These are phyloP conservation scores for Cremastinae sp. DNA, from an alignment of 2,888 invertebrate genomes.

Conservation along the genomic window DNA sequence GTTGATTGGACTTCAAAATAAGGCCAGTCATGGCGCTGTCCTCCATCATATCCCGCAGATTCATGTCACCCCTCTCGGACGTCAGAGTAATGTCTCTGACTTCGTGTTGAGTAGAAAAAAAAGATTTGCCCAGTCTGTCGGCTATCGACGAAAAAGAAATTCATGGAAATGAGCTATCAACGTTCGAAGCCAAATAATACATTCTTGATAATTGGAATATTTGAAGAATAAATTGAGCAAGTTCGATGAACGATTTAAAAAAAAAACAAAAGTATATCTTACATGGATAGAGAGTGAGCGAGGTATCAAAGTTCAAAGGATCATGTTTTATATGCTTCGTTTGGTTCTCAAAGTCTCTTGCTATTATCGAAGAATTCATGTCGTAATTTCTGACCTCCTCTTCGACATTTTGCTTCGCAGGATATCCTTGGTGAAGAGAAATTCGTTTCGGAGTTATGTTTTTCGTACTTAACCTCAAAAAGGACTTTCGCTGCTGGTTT, in stretches of 20 bases:
- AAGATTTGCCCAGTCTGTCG: constrained; percentile 44
- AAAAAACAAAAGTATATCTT: constrained; percentile 6
- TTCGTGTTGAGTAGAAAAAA: constrained; percentile 66
- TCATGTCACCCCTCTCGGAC: constrained; percentile 70
- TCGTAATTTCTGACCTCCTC: constrained; percentile 55
- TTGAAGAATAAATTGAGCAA: neutral
- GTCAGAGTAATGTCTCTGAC: constrained; percentile 69
- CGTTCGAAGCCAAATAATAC: neutral
- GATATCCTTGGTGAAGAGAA: constrained; percentile 64
- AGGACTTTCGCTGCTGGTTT: constrained; percentile 66
- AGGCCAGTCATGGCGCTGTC: constrained; percentile 74
- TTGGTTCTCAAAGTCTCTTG: constrained; percentile 52
- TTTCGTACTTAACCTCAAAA: constrained; percentile 70
- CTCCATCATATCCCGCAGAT: constrained; percentile 76
- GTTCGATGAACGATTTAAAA: neutral
- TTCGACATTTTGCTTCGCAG: constrained; percentile 47
- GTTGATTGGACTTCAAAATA: constrained; percentile 75
- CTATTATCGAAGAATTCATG: constrained; percentile 49
- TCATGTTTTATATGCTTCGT: constrained; percentile 60
- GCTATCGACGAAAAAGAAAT: constrained; percentile 25
- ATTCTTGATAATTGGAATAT: neutral
- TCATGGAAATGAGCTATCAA: neutral
- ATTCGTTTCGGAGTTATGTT: constrained; percentile 66
- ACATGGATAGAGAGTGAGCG: constrained; percentile 65
- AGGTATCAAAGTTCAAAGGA: constrained; percentile 64